Evolutionary conservation across 2,113 vertebrate genomes (phyloP), one percentile per base, ranked within the genome.

Genomic region (Nipponia nippon): DNA sequence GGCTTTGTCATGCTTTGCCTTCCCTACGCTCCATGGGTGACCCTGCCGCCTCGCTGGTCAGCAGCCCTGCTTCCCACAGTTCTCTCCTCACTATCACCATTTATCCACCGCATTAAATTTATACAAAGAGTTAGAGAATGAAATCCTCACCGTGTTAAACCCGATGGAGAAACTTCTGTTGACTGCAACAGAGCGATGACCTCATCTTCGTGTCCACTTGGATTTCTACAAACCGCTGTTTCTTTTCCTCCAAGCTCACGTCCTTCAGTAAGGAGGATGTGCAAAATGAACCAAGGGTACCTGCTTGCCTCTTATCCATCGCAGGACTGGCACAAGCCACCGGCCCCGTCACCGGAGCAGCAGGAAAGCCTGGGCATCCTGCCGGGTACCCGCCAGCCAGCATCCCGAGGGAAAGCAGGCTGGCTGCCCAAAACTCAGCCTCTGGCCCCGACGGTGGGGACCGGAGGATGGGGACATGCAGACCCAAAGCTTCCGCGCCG

Each of bases 401-500:
- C 47, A 22, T 50, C n/a, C 80, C 6, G 1, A 42, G 21, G 42
- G 82, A 47, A 40, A 36, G 52, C 11, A 19, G 29, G 8, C 19
- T 29, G 63, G 36, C 17, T 26, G 42, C 49, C 69, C 59, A 36
- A 7, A 47, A 23, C 40, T 52, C 10, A 1, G 8, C 44, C 27
- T 17, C 17, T 23, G 58, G 16, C 32, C 53, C 49, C 36, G 44
- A 15, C 0, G 5, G 22, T 9, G 49, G 44, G 61, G 36, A 80
- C n/a, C 0, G 3, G 53, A 32, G 61, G 70, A 29, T 23, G 71
- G 79, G 65, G 58, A 56, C 22, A 42, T 0, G 0, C 11, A 3
- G 34, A 29, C 8, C 32, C n/a, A 6, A 34, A 9, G 59, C 27
- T 86, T 40, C 52, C 2, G 0, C 1, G 6, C 30, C 0, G 0